phyloP scores from a whole-genome alignment of 2,888 invertebrate genomes.

The Onthophagus sagittarius region DNA sequence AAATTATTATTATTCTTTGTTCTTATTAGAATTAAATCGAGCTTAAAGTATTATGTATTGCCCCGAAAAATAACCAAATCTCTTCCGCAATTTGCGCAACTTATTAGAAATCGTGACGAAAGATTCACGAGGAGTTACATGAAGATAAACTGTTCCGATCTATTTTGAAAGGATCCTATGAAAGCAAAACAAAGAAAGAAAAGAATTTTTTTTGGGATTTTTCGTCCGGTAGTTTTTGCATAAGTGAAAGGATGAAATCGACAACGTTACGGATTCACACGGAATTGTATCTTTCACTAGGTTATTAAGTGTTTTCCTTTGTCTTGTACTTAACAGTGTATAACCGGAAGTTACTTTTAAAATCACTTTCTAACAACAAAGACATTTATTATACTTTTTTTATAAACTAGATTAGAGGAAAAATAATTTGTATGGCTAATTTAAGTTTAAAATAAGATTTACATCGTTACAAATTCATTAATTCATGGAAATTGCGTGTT shows the following conservation, averaged over 20 bases:
- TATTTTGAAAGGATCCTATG: not conserved
- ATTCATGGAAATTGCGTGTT: not conserved
- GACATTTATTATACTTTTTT: not conserved
- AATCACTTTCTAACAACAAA: not conserved
- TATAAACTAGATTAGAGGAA: not conserved
- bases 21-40: not conserved
- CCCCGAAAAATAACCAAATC: not conserved
- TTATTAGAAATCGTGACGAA: not conserved
- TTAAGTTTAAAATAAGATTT: not conserved
- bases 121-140: not conserved
- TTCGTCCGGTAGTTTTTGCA: not conserved
- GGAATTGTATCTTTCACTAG: not conserved
- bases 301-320: not conserved
- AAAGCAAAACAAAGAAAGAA: not conserved
- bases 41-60: too few species aligned
- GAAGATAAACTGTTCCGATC: not conserved
- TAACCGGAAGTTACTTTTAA: not conserved
- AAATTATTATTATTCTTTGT: not conserved
- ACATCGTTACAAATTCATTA: not conserved
- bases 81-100: not conserved
- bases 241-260: not conserved
- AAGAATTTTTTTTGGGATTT: not conserved
- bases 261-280: not conserved
- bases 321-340: not conserved
- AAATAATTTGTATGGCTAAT: not conserved